phyloP scores from a whole-genome alignment of 2,797 vertebrate species.

The Anniella stebbinsi region DNA sequence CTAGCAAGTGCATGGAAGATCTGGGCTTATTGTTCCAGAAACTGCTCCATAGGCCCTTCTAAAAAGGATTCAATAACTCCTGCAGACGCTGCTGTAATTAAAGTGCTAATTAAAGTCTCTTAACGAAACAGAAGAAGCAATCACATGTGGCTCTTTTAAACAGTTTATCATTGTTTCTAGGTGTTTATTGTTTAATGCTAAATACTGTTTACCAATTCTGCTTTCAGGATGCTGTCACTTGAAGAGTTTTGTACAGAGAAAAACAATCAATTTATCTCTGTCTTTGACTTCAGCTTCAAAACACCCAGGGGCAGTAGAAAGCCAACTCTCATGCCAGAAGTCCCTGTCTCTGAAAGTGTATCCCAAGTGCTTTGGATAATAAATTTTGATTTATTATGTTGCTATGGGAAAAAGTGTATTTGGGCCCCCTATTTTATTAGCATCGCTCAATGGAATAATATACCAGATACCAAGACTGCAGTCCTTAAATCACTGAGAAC shows the following conservation, averaged over 20 bases:
- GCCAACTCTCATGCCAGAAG: slow-evolving; percentile 21
- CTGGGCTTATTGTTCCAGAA: slow-evolving; percentile 21
- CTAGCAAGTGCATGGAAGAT: not conserved
- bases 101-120: slow-evolving; percentile 61
- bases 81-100: slow-evolving; percentile 42
- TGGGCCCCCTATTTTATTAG: not conserved
- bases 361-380: slow-evolving; percentile 37
- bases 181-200: slow-evolving; percentile 58
- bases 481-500: slow-evolving; percentile 5
- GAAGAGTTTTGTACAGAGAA: slow-evolving; percentile 41
- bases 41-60: not conserved
- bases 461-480: not conserved
- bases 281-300: slow-evolving; percentile 48
- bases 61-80: slow-evolving; percentile 43
- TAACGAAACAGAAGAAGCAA: slow-evolving; percentile 62
- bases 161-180: slow-evolving; percentile 56
- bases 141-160: slow-evolving; percentile 55
- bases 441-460: not conserved
- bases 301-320: slow-evolving; percentile 43
- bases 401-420: slow-evolving; percentile 17
- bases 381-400: slow-evolving; percentile 30
- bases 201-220: slow-evolving; percentile 62
- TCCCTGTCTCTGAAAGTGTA: slow-evolving; percentile 47
- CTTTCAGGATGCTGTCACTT: slow-evolving; percentile 46
- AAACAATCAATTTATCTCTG: slow-evolving; percentile 25